Base-by-base conservation (phyloP, 1,140 invertebrate genomes). In the Sycobia sp. region DNA sequence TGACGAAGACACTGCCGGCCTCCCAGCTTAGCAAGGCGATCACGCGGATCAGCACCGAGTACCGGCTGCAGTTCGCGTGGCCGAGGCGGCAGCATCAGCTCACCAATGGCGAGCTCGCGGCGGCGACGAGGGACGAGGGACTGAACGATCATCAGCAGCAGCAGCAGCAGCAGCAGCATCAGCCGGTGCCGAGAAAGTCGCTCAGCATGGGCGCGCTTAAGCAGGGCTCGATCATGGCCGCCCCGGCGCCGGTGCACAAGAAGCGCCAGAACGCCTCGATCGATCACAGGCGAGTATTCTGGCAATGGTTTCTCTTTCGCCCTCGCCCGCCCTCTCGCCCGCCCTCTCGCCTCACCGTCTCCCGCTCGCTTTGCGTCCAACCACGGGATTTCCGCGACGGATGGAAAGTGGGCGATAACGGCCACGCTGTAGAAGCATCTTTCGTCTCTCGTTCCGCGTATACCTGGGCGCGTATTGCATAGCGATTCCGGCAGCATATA, bases 11-110 rank as follows among this genome's bases (percentile, higher is more conserved):
- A 63, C 79, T 69, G 79, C 84, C 68, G 77, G 78, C 70, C 70
- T 84, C 86, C 73, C 84, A 88, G 76, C 81, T 89, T 69, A 87
- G 86, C 80, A 88, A 88, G 76, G 87, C 87, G 72, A 88, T 89
- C 75, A 86, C 86, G 68, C 87, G 88, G 75, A 88, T 90, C 77
- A 91, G 90, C 82, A 92, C 91, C 67, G 92, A 93, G 84, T 93
- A 94, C 83, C 86, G 91, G 67, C 85, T 93, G 72, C 91, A 94
- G 84, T 94, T 93, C 80, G 91, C 91, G 62, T 93, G 91, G 91
- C 91, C 91, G 69, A 80, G 74, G 62, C 71, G 78, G 68, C 89
- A 73, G 88, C 88, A 76, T 2, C 88, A 75, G 3, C 51, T 82
- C 55, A 79, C 75, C 13, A 89, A 89, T 73, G 89, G 89, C 59